Evolutionary conservation across 1,140 invertebrate genomes (phyloP), one percentile per base, ranked within the genome.

Genomic region (Calliphora vicina): DNA sequence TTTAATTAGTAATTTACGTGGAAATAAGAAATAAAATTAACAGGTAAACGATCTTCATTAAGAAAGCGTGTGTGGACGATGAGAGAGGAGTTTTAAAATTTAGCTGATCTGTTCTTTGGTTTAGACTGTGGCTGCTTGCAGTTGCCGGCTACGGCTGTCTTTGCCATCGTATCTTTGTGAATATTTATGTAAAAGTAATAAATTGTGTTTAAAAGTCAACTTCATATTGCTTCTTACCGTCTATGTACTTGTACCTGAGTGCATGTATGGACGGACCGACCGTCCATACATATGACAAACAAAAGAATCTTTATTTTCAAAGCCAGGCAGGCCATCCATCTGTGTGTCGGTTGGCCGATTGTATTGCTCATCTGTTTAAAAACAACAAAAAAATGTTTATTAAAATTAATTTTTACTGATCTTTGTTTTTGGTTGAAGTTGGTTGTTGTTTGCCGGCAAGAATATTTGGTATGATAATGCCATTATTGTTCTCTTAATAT

Each of bases 151-250:
- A 35, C 29, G 15, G 15, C 45, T 13, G 45, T 6, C 15, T 9
- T 50, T 1, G 61, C 9, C 4, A n/a, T 20, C 4, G 25, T 67
- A 67, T 25, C 6, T 23, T 20, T 23, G 35, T 43, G 35, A 74
- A 45, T 78, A 43, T 78, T 20, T 78, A 43, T 78, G 74, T 78
- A 43, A 78, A 25, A 6, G 23, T 23, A 12, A 78, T 78, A 78
- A 78, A 78, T 78, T 78, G 74, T 78, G 35, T 78, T 23, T 2
- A 78, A 78, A 78, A 43, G 74, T 78, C 74, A 78, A 43, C n/a
- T 43, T 78, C n/a, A 45, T 17, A 23, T 35, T 20, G 0, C 6
- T 20, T 27, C 72, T 0, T n/a, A 13, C 35, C 10, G 10, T 35
- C 1, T 35, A 35, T 10, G 10, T n/a, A 35, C 35, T 35, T n/a